Conservation (phyloP, 64 coral and sea anemone species). For the Stichodactyla helianthus region DNA sequence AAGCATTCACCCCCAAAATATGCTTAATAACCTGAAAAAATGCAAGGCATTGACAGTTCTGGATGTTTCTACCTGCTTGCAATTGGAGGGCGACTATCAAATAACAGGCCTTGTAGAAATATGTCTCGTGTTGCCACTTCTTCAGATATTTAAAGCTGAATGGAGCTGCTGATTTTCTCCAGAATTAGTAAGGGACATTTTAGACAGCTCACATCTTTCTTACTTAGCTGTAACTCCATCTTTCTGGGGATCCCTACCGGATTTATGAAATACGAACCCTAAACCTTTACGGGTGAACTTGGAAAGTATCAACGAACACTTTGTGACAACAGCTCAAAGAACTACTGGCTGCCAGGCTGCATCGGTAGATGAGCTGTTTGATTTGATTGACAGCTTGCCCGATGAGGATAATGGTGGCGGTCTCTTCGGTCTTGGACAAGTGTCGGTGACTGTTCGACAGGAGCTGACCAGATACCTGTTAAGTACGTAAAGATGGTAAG, state of each 20-base stretch:
- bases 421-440: too few species aligned
- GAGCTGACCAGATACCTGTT: too few species aligned
- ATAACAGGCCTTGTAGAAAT: conserved; percentile 43
- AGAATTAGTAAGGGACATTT: conserved; percentile 54
- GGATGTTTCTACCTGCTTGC: conserved; percentile 37
- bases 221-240: conserved; percentile 57
- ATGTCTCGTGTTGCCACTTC: conserved; percentile 47
- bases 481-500: too few species aligned
- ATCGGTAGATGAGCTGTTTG: too few species aligned
- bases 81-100: conserved; percentile 33
- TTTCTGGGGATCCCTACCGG: conserved; percentile 34
- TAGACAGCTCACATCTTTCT: conserved; percentile 51
- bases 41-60: conserved; percentile 37
- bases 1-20: conserved; percentile 38
- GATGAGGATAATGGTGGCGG: too few species aligned
- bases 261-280: too few species aligned
- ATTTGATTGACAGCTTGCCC: too few species aligned
- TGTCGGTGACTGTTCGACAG: too few species aligned
- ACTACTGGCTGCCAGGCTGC: too few species aligned
- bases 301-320: too few species aligned
- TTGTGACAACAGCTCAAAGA: too few species aligned
- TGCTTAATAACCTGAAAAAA: conserved; percentile 31
- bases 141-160: conserved; percentile 66
- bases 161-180: conserved; percentile 49
- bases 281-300: too few species aligned